phyloP scores from a whole-genome alignment of 92 coral and sea anemone genomes.

The Virgularia gustaviana region DNA sequence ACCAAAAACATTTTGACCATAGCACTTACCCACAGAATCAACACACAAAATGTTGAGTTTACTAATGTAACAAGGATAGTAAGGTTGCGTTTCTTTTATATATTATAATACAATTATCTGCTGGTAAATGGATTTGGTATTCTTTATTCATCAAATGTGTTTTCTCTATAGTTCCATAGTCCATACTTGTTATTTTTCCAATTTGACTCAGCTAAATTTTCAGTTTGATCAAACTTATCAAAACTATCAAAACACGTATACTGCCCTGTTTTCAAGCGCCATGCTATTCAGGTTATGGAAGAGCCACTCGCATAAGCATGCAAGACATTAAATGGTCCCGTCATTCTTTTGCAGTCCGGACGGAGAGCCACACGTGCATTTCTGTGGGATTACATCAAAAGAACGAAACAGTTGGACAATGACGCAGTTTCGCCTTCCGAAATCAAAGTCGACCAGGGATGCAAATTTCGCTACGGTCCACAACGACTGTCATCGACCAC shows the following conservation, averaged over 20 bases:
- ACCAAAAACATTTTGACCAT: no score
- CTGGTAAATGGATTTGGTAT: no score
- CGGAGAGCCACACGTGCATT: slow-evolving; percentile 92
- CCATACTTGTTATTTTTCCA: no score
- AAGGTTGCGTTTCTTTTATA: no score
- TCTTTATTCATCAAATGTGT: no score
- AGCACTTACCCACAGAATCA: no score
- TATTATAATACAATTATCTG: no score
- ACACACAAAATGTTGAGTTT: no score
- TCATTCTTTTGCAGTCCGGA: slow-evolving; percentile 64
- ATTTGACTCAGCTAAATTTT: no score
- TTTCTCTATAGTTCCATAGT: background rate
- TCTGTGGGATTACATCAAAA: slow-evolving; percentile 66
- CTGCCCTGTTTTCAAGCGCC: background rate
- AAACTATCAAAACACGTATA: background rate
- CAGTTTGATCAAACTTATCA: no score
- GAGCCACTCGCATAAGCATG: background rate
- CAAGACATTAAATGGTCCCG: background rate
- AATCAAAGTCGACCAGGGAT: background rate
- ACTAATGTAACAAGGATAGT: no score
- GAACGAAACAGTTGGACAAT: slow-evolving; percentile 30
- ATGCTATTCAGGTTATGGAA: background rate
- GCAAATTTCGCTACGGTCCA: background rate
- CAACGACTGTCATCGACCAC: background rate
- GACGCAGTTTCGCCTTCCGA: slow-evolving; percentile 36